Percentiles rank a stretch among this genome's conserved stretches.
phyloP scores from a whole-genome alignment of 2,888 invertebrate species.

The Anaspis maculata region DNA sequence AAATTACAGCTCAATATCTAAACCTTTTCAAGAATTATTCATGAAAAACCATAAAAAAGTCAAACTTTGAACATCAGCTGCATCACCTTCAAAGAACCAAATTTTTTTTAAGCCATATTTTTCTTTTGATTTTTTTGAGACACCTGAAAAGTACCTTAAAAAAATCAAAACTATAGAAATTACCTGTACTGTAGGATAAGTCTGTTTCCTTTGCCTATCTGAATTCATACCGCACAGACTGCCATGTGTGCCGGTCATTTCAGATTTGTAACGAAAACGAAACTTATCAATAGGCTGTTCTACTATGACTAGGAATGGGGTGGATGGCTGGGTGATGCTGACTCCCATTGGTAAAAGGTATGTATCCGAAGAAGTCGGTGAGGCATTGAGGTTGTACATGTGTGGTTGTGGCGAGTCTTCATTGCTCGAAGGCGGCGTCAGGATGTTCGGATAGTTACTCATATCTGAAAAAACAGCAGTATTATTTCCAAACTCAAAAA shows the following conservation, averaged over 20 bases:
- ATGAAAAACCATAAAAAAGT: too few species aligned
- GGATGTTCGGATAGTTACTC: conserved; percentile 26
- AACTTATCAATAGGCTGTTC: conserved; percentile 75
- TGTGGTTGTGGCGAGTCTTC: conserved; percentile 31
- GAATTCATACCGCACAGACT: conserved; percentile 60
- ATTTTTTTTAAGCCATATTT: too few species aligned
- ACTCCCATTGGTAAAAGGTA: too few species aligned
- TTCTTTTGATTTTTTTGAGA: too few species aligned
- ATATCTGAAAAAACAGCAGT: conserved; percentile 25
- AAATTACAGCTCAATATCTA: too few species aligned
- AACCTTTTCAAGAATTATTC: too few species aligned
- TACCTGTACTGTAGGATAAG: conserved; percentile 70
- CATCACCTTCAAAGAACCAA: too few species aligned
- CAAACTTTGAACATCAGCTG: too few species aligned
- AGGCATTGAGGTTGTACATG: conserved; percentile 19
- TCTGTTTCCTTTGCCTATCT: conserved; percentile 52
- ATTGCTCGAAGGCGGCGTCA: conserved; percentile 34
- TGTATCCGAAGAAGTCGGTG: background rate
- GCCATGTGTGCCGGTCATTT: conserved; percentile 83
- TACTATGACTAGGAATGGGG: conserved; percentile 51
- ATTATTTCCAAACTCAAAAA: too few species aligned
- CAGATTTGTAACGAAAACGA: conserved; percentile 75
- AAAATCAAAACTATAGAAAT: too few species aligned
- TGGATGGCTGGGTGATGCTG: too few species aligned
- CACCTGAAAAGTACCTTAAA: too few species aligned